Conservation (phyloP, 2,113 vertebrate species). For the Limanda limanda region DNA sequence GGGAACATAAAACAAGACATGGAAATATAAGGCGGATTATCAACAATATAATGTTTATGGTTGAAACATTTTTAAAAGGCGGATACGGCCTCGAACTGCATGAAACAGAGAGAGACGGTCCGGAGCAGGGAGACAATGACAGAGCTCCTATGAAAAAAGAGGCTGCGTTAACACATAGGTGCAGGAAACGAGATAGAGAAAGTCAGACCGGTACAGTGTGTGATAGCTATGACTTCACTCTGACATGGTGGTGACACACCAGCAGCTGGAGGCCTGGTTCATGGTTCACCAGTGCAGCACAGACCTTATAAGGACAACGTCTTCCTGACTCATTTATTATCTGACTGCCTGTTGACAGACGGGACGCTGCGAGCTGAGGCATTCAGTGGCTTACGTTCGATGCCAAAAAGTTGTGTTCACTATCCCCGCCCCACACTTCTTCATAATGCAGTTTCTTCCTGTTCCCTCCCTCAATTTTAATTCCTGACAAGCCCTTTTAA, state of each 20-base stretch:
- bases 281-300: slow-evolving; percentile 30
- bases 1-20: not conserved
- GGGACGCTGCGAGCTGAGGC: slow-evolving; percentile 13
- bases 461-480: slow-evolving; percentile 28
- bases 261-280: slow-evolving; percentile 37
- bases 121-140: not conserved
- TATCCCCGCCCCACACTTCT: slow-evolving; percentile 29
- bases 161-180: not conserved
- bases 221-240: slow-evolving; percentile 48
- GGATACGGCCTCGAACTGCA: not conserved
- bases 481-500: not conserved
- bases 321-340: slow-evolving; percentile 29
- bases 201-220: slow-evolving; percentile 26
- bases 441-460: slow-evolving; percentile 27
- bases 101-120: not conserved
- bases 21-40: not conserved
- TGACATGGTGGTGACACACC: slow-evolving; percentile 58
- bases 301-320: slow-evolving; percentile 71
- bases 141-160: slow-evolving; percentile 10
- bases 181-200: slow-evolving; percentile 26
- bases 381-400: slow-evolving; percentile 7
- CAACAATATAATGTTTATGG: not conserved
- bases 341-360: slow-evolving; percentile 28
- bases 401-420: slow-evolving; percentile 15
- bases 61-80: not conserved